A percentile compares a stretch with the other conserved stretches of the same genome.
Evolutionary conservation across 2,797 vertebrate species (phyloP).

Genomic region (Eupleurogrammus muticus): DNA sequence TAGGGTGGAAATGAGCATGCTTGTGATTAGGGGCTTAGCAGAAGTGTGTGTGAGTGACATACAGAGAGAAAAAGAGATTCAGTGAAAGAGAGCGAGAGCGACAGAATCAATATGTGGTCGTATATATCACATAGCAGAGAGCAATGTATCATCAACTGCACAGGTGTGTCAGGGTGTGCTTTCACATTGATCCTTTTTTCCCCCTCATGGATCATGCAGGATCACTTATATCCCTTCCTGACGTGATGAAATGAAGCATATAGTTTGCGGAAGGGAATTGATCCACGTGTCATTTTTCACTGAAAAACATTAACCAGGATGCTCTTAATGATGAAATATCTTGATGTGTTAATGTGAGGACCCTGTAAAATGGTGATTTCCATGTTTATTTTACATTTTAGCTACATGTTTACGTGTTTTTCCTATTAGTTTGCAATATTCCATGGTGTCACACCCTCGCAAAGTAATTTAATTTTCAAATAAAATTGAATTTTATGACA

Average conservation of each 20-base stretch:
- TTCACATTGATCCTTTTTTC: constrained; percentile 10
- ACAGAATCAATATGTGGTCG: constrained; percentile 5
- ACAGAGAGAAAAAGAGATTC: not conserved
- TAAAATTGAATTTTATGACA: constrained; percentile 17
- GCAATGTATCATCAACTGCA: not conserved
- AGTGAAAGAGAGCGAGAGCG: not conserved
- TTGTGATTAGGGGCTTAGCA: constrained; percentile 47
- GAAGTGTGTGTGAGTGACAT: not conserved
- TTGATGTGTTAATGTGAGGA: not conserved
- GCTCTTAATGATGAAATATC: not conserved
- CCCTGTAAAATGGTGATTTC: constrained; percentile 16
- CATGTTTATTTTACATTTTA: constrained; percentile 12
- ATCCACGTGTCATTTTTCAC: not conserved
- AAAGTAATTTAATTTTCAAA: constrained; percentile 12
- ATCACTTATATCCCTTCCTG: not conserved
- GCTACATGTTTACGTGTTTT: constrained; percentile 2
- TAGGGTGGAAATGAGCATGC: constrained; percentile 38
- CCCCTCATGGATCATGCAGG: constrained; percentile 8
- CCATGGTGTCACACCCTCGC: not conserved
- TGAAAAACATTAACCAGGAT: constrained; percentile 13
- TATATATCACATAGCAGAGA: not conserved
- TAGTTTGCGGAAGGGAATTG: not conserved
- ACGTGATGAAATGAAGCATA: constrained; percentile 7
- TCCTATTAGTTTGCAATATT: not conserved
- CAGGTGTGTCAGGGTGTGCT: constrained; percentile 1